A percentile compares a stretch with the other conserved stretches of the same genome.
These are phyloP conservation scores for Dusona sp. DNA, from an alignment of 2,888 invertebrate species.

Conservation along the genomic window DNA sequence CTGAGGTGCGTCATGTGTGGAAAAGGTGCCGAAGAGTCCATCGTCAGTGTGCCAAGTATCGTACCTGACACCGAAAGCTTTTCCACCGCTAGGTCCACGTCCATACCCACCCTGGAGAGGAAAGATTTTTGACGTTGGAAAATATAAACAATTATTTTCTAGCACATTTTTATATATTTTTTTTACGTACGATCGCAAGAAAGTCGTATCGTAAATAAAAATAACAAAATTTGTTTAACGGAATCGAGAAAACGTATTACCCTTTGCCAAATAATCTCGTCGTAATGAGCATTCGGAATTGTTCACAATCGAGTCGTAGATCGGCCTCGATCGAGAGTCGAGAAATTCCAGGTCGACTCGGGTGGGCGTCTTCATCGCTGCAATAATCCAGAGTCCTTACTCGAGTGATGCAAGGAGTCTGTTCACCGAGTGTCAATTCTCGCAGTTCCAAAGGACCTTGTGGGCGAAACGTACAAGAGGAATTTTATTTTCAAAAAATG, in stretches of 20 bases:
- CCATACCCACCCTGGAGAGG: constrained; percentile 84
- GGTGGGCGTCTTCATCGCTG: constrained; percentile 74
- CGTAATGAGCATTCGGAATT: constrained; percentile 86
- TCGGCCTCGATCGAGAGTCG: constrained; percentile 85
- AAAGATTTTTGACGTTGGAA: background rate
- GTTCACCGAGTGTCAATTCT: constrained; percentile 85
- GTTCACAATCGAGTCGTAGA: constrained; percentile 85
- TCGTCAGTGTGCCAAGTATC: constrained; percentile 84
- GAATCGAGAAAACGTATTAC: constrained; percentile 71
- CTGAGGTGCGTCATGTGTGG: constrained; percentile 85
- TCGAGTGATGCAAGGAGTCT: constrained; percentile 81
- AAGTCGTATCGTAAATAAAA: background rate
- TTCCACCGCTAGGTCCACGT: constrained; percentile 85
- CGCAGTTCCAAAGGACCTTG: constrained; percentile 85
- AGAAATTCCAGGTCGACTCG: constrained; percentile 73
- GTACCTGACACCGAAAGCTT: constrained; percentile 85
- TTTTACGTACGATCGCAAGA: background rate
- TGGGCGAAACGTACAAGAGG: background rate
- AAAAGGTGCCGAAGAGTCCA: constrained; percentile 85
- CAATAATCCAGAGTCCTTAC: constrained; percentile 80
- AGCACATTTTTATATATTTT: background rate
- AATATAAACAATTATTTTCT: background rate
- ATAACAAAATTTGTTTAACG: background rate
- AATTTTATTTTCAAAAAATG: background rate
- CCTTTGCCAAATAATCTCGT: constrained; percentile 84